Evolutionary conservation across 2,113 vertebrate genomes (phyloP).

Genomic region (Cyprinus carpio): DNA sequence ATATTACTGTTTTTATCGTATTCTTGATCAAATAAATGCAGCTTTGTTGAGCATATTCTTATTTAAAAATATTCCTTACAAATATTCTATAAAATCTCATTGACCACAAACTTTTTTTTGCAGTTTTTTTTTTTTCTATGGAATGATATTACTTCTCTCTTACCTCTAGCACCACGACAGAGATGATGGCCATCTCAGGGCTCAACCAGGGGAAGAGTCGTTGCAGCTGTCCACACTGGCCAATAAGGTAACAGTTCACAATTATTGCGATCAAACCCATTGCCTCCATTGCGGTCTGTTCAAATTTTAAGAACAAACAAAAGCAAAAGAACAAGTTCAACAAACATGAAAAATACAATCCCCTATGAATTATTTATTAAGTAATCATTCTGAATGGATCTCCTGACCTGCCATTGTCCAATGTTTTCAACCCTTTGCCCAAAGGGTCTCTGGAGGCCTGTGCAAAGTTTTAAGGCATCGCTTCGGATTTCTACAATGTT

Average conservation of each 20-base stretch:
- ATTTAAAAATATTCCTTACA: no score
- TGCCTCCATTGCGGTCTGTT: constrained; percentile 92
- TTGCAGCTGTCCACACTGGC: constrained; percentile 95
- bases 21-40: no score
- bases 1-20: no score
- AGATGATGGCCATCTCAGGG: constrained; percentile 92
- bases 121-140: background rate
- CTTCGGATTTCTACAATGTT: constrained; percentile 96
- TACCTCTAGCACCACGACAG: constrained; percentile 96
- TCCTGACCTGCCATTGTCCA: constrained; percentile 92
- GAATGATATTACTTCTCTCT: background rate
- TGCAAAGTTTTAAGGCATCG: constrained; percentile 95
- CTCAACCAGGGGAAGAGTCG: constrained; percentile 95
- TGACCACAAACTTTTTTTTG: no score
- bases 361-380: background rate
- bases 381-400: background rate
- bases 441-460: constrained; percentile 91
- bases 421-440: constrained; percentile 90
- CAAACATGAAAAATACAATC: background rate
- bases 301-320: background rate
- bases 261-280: constrained; percentile 95
- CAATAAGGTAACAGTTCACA: constrained; percentile 97
- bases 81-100: background rate
- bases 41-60: no score
- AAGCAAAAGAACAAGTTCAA: background rate